Base-by-base conservation (phyloP, 92 coral and sea anemone species). In the Epizoanthus rinbou region DNA sequence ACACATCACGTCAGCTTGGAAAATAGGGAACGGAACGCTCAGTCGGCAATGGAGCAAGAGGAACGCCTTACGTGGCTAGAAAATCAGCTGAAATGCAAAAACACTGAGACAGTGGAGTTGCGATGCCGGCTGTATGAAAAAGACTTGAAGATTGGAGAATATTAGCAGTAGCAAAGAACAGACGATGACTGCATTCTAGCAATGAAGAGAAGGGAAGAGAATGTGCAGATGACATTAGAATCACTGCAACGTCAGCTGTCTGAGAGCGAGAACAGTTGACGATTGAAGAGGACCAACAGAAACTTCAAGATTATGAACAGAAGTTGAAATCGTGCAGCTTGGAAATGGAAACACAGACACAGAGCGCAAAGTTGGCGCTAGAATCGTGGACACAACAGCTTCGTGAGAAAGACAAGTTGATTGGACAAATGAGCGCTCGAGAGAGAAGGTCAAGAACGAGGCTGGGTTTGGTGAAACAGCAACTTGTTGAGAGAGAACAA, bases 341-440 rank as follows among this genome's bases (percentile, higher is more conserved):
- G 3, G 70, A 65, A 65, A 65, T 65, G 70, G 70, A 65, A 65
- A 19, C 71, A 65, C 71, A 21, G 71, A 65, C 71, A 65, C 71
- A 65, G 71, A 65, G 71, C 71, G 71, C 71, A 65, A 65, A 65
- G 71, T 65, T 65, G 71, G 71, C 71, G 45, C 71, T 65, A 65
- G 39, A 65, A 65, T 65, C 71, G 35, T 65, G 71, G 71, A 65
- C 25, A 21, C 71, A 65, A 65, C 71, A 65, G 19, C 71, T 65
- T 65, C 43, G 71, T 31, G 71, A 65, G 71, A 65, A 65, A 65
- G 71, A 65, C 71, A 65, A 65, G 71, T 65, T 65, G 71, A 65
- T 65, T 65, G 71, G 71, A 65, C 71, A 65, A 21, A 65, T 65
- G 71, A 65, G 71, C 71, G 41, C 41, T 19, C 35, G 41, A 65